Base-by-base conservation (phyloP, 2,888 invertebrate species). In the Scelioninae gen. 2 region DNA sequence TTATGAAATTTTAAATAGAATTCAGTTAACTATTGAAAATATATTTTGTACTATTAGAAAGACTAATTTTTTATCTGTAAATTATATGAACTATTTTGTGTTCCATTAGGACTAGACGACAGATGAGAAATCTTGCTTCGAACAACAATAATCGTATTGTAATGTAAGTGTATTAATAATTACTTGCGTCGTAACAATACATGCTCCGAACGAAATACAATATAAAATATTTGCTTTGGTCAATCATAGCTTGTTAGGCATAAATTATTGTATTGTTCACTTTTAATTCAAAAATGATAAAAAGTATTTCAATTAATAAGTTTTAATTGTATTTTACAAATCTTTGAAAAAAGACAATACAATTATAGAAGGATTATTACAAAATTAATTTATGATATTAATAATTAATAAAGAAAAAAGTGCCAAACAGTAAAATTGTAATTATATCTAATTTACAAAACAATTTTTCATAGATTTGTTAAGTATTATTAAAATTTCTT, bases 71-170 rank as follows among this genome's bases (percentile, higher is more conserved):
- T 16, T 11, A 53, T 33, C 10, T 39, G n/a, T 18, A 53, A 13
- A 71, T 19, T 33, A 55, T 53, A 57, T 53, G 37, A 67, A 60
- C 35, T 18, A 52, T 67, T 69, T 73, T 69, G 43, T 74, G 68
- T 75, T 72, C 53, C 15, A 81, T 76, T 77, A 86, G 86, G 85
- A 81, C 82, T 81, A 83, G 85, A 78, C 81, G 86, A 73, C 85
- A 84, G 73, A 81, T 83, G 77, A 81, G 85, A 81, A 82, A 81
- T 78, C 81, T 82, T 78, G 80, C 82, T 76, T 80, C 82, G 67
- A 85, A 84, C 80, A 86, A 85, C 85, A 86, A 85, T 85, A 85
- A 86, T 80, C 84, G 85, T 79, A 85, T 86, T 80, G 82, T 84
- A 80, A 83, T 85, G 78, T 86, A 84, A 83, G 55, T 61, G 63